phyloP scores from a whole-genome alignment of 2,888 invertebrate genomes.

The Melangyna quadrimaculata region DNA sequence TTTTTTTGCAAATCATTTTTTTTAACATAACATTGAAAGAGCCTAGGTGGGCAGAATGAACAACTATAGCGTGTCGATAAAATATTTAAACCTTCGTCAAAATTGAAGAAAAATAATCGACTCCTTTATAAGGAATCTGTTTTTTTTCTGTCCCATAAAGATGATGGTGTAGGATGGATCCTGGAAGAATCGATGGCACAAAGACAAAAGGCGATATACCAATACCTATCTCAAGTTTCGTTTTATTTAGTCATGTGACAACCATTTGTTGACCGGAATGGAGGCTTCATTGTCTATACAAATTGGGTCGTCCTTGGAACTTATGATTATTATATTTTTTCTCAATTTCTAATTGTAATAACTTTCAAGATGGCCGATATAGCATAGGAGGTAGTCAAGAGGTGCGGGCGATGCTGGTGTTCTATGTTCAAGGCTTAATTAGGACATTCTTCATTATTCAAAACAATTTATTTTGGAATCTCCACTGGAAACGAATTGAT shows the following conservation, averaged over 20 bases:
- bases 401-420: neutral
- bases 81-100: slow-evolving; percentile 69
- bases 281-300: neutral
- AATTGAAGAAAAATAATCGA: slow-evolving; percentile 17
- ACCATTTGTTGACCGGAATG: neutral
- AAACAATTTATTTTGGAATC: slow-evolving; percentile 36
- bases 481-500: slow-evolving; percentile 1
- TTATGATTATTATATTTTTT: neutral
- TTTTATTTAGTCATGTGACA: slow-evolving; percentile 17
- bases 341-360: slow-evolving; percentile 11
- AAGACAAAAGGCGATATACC: neutral
- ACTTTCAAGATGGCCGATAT: slow-evolving; percentile 9
- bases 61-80: slow-evolving; percentile 56
- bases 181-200: neutral
- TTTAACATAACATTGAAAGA: neutral
- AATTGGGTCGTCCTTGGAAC: neutral
- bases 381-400: neutral
- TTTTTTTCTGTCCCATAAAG: neutral
- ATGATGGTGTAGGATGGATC: neutral
- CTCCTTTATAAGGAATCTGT: neutral
- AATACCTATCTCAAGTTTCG: neutral
- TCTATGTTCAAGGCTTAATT: slow-evolving; percentile 30
- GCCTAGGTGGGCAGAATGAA: slow-evolving; percentile 30
- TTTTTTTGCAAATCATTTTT: neutral
- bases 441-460: slow-evolving; percentile 59